phyloP scores from a whole-genome alignment of 2,113 vertebrate genomes.

The Lycaon pictus region DNA sequence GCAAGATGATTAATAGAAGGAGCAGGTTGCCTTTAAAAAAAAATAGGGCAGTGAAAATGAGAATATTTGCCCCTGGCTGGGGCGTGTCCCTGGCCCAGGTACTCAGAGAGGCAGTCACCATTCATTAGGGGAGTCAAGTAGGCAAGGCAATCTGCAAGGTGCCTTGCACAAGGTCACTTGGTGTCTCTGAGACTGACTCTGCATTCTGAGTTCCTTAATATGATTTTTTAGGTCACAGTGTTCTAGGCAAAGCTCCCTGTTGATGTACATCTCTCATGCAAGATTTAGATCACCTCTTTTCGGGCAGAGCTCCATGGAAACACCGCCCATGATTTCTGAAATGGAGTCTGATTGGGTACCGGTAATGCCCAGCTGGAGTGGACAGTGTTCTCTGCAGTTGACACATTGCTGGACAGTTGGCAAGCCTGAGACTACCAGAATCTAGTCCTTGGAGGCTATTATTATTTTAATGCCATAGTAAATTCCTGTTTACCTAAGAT shows the following conservation, averaged over 20 bases:
- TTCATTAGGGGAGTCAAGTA: slow-evolving; percentile 16
- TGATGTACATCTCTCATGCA: slow-evolving; percentile 84
- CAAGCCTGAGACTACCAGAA: background rate
- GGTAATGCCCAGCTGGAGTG: slow-evolving; percentile 2
- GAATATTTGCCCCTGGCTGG: slow-evolving; percentile 33
- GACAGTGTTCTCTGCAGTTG: slow-evolving; percentile 46
- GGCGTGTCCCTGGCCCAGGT: background rate
- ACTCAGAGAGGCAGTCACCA: background rate
- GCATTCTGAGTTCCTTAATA: slow-evolving; percentile 82
- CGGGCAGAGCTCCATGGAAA: slow-evolving; percentile 83
- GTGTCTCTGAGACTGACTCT: slow-evolving; percentile 77
- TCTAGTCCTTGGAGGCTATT: slow-evolving; percentile 42
- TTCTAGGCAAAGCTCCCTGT: slow-evolving; percentile 85
- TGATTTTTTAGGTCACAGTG: slow-evolving; percentile 84
- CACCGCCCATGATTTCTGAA: slow-evolving; percentile 79
- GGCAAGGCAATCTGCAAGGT: slow-evolving; percentile 22
- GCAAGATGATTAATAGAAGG: slow-evolving; percentile 74
- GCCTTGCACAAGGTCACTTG: slow-evolving; percentile 75
- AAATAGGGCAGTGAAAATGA: slow-evolving; percentile 65
- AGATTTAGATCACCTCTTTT: slow-evolving; percentile 84
- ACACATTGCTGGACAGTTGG: slow-evolving; percentile 70
- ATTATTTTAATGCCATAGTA: slow-evolving; percentile 63
- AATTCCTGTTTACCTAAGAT: slow-evolving; percentile 65
- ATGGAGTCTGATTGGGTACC: slow-evolving; percentile 71
- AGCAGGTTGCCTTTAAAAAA: slow-evolving; percentile 52